Evolutionary conservation across 2,797 vertebrate genomes (phyloP).

Genomic region (Trematomus bernacchii): DNA sequence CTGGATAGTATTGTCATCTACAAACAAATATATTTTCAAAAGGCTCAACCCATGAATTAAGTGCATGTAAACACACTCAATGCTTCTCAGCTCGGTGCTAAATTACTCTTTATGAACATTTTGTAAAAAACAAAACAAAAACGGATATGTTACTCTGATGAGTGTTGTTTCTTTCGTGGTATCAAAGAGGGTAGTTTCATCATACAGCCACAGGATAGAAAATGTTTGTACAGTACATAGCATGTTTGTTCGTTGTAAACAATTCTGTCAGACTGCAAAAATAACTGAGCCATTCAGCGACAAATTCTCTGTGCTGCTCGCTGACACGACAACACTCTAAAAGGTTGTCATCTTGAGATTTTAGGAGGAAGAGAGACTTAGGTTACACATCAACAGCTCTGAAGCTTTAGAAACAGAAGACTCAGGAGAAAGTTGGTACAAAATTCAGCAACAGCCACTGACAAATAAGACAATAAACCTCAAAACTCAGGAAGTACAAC

Average conservation of each 20-base stretch:
- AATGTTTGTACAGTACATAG: constrained; percentile 68
- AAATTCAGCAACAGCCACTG: constrained; percentile 47
- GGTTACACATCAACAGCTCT: constrained; percentile 25
- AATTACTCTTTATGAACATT: constrained; percentile 50
- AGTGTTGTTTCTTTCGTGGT: constrained; percentile 38
- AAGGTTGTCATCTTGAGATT: constrained; percentile 26
- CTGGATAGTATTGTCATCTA: background rate
- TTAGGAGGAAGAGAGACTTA: constrained; percentile 14
- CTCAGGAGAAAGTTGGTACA: constrained; percentile 38
- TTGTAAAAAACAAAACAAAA: constrained; percentile 45
- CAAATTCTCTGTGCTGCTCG: constrained; percentile 12
- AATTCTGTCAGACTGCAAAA: constrained; percentile 67
- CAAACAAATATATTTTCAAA: constrained; percentile 6
- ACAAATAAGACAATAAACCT: constrained; percentile 34
- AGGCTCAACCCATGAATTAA: background rate
- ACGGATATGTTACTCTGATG: constrained; percentile 29
- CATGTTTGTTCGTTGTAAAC: constrained; percentile 75
- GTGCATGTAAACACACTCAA: constrained; percentile 35
- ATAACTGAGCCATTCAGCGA: constrained; percentile 21
- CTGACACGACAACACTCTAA: constrained; percentile 18
- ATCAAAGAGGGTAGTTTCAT: constrained; percentile 67
- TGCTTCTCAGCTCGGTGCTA: constrained; percentile 40
- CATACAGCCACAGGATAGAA: constrained; percentile 68
- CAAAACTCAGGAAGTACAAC: constrained; percentile 24
- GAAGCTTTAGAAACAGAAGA: constrained; percentile 48